These are phyloP conservation scores for Amphilophus citrinellus DNA, from an alignment of 2,113 vertebrate species.

Conservation along the genomic window DNA sequence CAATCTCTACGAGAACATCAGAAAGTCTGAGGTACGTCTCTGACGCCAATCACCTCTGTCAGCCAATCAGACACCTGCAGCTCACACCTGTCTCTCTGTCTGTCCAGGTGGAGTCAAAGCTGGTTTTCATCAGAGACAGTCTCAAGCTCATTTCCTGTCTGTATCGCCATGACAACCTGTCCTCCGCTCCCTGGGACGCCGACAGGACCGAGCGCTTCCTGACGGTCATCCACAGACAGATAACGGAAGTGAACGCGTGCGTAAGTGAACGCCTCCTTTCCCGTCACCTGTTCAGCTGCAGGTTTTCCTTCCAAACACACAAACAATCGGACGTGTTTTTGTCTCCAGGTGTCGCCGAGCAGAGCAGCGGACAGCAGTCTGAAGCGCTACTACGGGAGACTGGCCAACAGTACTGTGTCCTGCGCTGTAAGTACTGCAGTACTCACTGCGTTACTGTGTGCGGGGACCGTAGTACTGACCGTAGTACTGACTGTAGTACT, in stretches of 20 bases:
- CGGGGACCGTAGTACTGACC: no score
- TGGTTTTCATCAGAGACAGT: slow-evolving; percentile 56
- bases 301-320: no score
- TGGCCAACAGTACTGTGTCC: neutral
- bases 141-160: slow-evolving; percentile 24
- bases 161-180: slow-evolving; percentile 12
- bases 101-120: slow-evolving; percentile 32
- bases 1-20: neutral
- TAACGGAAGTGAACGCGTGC: neutral
- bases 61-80: neutral
- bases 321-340: neutral
- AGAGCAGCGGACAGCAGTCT: rapidly evolving
- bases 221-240: slow-evolving; percentile 12
- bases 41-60: neutral
- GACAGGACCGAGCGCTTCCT: neutral
- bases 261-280: slow-evolving; percentile 30
- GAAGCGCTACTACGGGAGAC: slow-evolving; percentile 12
- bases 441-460: neutral
- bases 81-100: neutral
- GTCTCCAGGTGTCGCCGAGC: neutral
- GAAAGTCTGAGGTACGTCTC: neutral
- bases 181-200: slow-evolving; percentile 1
- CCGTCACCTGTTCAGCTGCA: neutral
- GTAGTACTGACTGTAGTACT: neutral
- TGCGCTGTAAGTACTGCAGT: slow-evolving; percentile 14